Percentiles rank a stretch among this genome's conserved stretches.
Conservation (phyloP, 2,113 vertebrate species). For the Neogale vison region DNA sequence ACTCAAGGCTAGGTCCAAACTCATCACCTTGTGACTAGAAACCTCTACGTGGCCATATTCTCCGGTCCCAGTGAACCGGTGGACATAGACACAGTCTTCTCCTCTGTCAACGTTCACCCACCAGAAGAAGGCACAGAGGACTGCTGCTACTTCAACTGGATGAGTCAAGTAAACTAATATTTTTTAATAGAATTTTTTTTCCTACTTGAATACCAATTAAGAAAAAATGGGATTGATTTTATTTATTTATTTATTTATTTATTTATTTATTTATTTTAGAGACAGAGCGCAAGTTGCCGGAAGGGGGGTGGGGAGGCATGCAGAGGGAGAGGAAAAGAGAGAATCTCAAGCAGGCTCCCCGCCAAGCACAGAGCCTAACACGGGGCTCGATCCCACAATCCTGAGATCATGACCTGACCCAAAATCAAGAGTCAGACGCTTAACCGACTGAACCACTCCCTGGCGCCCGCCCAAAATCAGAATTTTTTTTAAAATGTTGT, state of each 20-base stretch:
- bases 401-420: not conserved
- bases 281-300: not conserved
- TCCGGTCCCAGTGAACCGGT: not conserved
- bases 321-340: not conserved
- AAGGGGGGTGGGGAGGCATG: accelerated
- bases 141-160: not conserved
- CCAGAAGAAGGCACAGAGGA: not conserved
- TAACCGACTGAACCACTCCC: not conserved
- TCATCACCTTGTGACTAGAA: not conserved
- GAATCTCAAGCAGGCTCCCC: not conserved
- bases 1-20: not conserved
- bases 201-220: not conserved
- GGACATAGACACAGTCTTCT: not conserved
- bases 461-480: accelerated
- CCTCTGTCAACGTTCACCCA: not conserved
- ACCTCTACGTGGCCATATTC: not conserved
- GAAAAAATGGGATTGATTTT: not conserved
- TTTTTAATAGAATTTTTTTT: not conserved
- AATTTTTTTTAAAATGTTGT: not conserved
- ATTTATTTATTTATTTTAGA: not conserved
- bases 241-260: not conserved
- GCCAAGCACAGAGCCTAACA: not conserved
- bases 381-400: not conserved
- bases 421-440: not conserved
- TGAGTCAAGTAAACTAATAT: not conserved